phyloP scores from a whole-genome alignment of 1,140 invertebrate genomes.

The Temnothorax curvispinosus region DNA sequence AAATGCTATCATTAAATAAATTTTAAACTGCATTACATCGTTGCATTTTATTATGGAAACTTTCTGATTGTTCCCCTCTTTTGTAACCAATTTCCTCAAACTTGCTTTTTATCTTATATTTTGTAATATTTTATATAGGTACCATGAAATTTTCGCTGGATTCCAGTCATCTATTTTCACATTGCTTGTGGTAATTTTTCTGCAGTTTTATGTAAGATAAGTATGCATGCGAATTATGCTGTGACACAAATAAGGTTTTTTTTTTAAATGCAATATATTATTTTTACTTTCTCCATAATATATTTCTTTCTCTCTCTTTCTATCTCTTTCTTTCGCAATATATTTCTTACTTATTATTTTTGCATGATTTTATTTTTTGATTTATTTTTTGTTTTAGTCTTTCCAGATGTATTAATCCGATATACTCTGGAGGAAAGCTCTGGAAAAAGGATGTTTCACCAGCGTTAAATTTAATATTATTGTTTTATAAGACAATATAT shows the following conservation, averaged over 20 bases:
- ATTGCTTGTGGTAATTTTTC: slow-evolving; percentile 14
- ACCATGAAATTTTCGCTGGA: not conserved
- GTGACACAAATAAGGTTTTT: not conserved
- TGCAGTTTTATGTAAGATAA: slow-evolving; percentile 26
- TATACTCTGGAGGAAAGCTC: not conserved
- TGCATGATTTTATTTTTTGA: slow-evolving; percentile 24
- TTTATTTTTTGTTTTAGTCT: slow-evolving; percentile 31
- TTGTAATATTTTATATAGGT: not conserved
- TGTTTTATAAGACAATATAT: not conserved
- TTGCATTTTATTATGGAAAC: not conserved
- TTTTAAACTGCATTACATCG: not conserved
- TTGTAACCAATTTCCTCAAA: not conserved
- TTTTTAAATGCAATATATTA: not conserved
- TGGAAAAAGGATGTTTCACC: not conserved
- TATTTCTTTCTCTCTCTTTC: not conserved
- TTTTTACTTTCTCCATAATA: not conserved
- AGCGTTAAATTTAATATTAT: not conserved
- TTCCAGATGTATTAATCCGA: not conserved
- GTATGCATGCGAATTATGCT: not conserved
- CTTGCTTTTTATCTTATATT: not conserved
- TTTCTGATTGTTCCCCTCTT: not conserved
- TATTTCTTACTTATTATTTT: not conserved
- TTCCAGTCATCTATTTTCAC: slow-evolving; percentile 18
- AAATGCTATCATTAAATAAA: slow-evolving; percentile 39
- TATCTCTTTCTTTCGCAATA: not conserved